Percentiles rank a stretch among this genome's conserved stretches.
Evolutionary conservation across 1,140 invertebrate genomes (phyloP).

Genomic region (Chionoecetes opilio): DNA sequence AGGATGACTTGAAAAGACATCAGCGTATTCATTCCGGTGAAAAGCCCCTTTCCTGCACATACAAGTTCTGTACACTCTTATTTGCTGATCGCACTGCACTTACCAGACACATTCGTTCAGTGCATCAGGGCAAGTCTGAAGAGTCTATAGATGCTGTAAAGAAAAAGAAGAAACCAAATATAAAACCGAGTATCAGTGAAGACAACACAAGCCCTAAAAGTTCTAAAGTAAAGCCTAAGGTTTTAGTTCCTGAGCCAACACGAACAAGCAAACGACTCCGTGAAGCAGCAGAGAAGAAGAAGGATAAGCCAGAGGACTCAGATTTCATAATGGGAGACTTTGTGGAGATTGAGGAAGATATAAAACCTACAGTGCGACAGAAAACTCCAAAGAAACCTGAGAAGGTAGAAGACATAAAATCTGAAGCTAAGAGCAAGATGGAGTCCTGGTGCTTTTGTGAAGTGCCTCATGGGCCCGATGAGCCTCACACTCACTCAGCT

Average conservation of each 20-base stretch:
- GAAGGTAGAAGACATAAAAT: conserved; percentile 52
- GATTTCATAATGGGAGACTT: conserved; percentile 81
- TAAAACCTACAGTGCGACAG: conserved; percentile 31
- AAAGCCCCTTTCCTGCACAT: conserved; percentile 53
- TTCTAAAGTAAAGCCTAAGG: conserved; percentile 39
- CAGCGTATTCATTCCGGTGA: conserved; percentile 70
- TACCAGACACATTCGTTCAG: conserved; percentile 63
- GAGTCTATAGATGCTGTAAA: conserved; percentile 41
- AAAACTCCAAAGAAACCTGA: conserved; percentile 49
- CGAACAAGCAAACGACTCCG: conserved; percentile 75
- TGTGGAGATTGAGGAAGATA: conserved; percentile 71
- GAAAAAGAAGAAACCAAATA: conserved; percentile 63
- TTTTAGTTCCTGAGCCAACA: conserved; percentile 39
- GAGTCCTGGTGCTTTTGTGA: conserved; percentile 81
- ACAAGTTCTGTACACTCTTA: conserved; percentile 13
- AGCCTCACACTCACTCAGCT: conserved; percentile 75
- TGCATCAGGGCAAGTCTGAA: conserved; percentile 59
- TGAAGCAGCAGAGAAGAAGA: conserved; percentile 76
- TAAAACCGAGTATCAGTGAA: conserved; percentile 23
- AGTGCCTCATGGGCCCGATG: conserved; percentile 79
- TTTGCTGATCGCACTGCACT: conserved; percentile 46
- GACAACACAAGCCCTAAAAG: not conserved
- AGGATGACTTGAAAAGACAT: conserved; percentile 77
- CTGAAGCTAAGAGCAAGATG: conserved; percentile 68
- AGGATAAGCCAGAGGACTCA: conserved; percentile 71